Base-by-base conservation (phyloP, 2,888 invertebrate species). In the Metellina segmentata region DNA sequence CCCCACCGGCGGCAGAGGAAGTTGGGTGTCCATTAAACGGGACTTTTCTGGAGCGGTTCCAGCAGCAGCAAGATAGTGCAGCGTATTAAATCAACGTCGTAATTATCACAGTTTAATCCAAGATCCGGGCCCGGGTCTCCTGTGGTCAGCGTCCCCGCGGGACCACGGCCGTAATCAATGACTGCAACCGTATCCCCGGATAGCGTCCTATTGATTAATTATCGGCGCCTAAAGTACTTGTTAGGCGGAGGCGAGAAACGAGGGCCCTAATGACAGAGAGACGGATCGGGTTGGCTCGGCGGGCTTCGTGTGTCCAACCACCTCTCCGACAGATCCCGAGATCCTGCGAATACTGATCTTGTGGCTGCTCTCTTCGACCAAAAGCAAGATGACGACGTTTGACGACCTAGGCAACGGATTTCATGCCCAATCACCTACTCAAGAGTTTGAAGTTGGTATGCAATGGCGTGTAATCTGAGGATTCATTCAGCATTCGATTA, bases 181-280 rank as follows among this genome's bases (percentile, higher is more conserved):
- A 16, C 78, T 53, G 79, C 72, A 51, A 81, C 87, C 53, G 48
- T 86, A 86, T 77, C 49, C 19, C 71, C 13, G 83, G 13, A 19
- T 52, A 52, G 70, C 81, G 70, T 78, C 71, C 78, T 85, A 90
- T 90, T 90, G 90, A 90, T 90, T 90, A 85, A 90, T 90, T 90
- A 90, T 90, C 51, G 85, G 81, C 77, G 85, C 85, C 61, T 79
- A 79, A 85, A 85, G 87, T 77, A 69, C 87, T 87, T 71, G 87
- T 79, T 87, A 87, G 87, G 79, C 72, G 71, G 71, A 72, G 88
- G 81, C 74, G 90, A 81, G 90, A 90, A 90, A 81, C 75, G 75
- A 53, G 19, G 49, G 71, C 53, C 81, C 61, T 89, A 83, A 89
- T 89, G 83, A 89, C 77, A 77, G 89, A 48, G 51, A 16, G 16